Evolutionary conservation across 2,888 invertebrate species (phyloP), one percentile per base, ranked within the genome.

Genomic region (Helleia helle): DNA sequence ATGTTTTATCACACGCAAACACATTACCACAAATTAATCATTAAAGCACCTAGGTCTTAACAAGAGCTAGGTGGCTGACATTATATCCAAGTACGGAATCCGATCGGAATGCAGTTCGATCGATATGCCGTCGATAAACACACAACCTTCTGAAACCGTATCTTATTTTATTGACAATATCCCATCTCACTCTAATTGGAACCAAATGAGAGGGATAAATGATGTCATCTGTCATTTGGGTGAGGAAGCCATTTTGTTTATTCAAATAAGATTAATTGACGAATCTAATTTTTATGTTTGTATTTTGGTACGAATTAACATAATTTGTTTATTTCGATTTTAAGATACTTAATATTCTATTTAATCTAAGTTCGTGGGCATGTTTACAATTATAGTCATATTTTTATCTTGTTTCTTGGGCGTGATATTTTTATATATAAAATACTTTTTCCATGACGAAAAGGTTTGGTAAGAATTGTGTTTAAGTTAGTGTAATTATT

Each of bases 11-110:
- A 34, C 34, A 34, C 34, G 34, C 34, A 22, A 34, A 18, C 34
- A 34, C 34, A 18, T 34, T 22, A 22, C 6, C 22, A 34, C 18
- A 34, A 34, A 34, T 34, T 34, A 34, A 34, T 34, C 34, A 34
- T 34, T 22, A 34, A 18, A 18, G 17, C 34, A 34, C 34, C 34
- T 34, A 34, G 34, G 34, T 22, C 18, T 34, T 34, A 22, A 22
- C 22, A 34, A 34, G 34, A 34, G 18, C 34, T 34, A 34, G 34
- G 31, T 31, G 31, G 22, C 34, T 34, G 34, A 34, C 34, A 34
- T 34, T 34, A 34, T 34, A 34, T 34, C 34, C 34, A 34, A 34
- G 34, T 22, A 34, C 13, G 34, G 34, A 18, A 34, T 34, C 18
- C 18, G 34, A 34, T 34, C 8, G 34, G 34, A 34, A 34, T 34